Percentiles rank a stretch among this genome's conserved stretches.
Evolutionary conservation across 2,113 vertebrate genomes (phyloP).

Genomic region (cat (Felis catus)): F.catus_Fca126_mat1.0 CM031417.1:125478001-125478500

Average conservation of each 20-base stretch:
- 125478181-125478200: not conserved
- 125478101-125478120: not conserved
- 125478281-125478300: not conserved
- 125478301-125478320: not conserved
- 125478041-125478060: not conserved
- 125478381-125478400: not conserved
- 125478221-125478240: not conserved
- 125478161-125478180: not conserved
- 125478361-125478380: not conserved
- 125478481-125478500: not conserved
- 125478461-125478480: conserved; percentile 31
- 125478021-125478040: not conserved
- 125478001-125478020: not conserved
- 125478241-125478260: not conserved
- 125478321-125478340: not conserved
- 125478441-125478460: not conserved
- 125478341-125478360: not conserved
- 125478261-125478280: not conserved
- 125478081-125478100: not conserved
- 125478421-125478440: not conserved
- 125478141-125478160: not conserved
- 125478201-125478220: not conserved
- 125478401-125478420: not conserved
- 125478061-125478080: not conserved
- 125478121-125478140: not conserved